A percentile compares a stretch with the other conserved stretches of the same genome.
phyloP scores from a whole-genome alignment of 2,888 invertebrate genomes.

The Ommatoiulus sabulosus region DNA sequence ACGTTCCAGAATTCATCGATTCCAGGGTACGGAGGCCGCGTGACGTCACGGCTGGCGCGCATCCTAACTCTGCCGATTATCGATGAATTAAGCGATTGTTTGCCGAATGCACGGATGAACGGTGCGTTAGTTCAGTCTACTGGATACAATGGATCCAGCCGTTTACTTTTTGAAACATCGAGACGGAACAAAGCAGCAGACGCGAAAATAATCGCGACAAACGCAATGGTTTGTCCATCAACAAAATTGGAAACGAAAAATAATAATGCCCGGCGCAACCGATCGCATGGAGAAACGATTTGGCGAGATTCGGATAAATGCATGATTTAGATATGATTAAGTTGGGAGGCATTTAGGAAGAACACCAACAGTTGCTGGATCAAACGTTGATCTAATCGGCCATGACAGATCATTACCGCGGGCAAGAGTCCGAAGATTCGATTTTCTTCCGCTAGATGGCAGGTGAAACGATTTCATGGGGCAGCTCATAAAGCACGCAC shows the following conservation, averaged over 20 bases:
- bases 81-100: slow-evolving; percentile 41
- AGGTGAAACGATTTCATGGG: no score
- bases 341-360: background rate
- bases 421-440: no score
- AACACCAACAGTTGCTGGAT: background rate
- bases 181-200: background rate
- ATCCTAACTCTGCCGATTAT: background rate
- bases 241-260: slow-evolving; percentile 27
- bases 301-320: background rate
- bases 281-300: background rate
- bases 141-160: background rate
- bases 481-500: no score
- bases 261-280: background rate
- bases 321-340: slow-evolving; percentile 29
- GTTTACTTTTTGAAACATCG: slow-evolving; percentile 39
- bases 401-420: background rate
- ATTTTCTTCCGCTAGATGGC: no score
- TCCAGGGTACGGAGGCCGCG: no score
- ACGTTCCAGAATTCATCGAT: no score
- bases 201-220: background rate
- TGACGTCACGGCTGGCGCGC: background rate
- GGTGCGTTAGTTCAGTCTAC: background rate
- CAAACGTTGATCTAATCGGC: background rate
- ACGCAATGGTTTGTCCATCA: background rate
- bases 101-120: background rate